phyloP scores from a whole-genome alignment of 2,888 invertebrate species.

The Teleogryllus oceanicus region DNA sequence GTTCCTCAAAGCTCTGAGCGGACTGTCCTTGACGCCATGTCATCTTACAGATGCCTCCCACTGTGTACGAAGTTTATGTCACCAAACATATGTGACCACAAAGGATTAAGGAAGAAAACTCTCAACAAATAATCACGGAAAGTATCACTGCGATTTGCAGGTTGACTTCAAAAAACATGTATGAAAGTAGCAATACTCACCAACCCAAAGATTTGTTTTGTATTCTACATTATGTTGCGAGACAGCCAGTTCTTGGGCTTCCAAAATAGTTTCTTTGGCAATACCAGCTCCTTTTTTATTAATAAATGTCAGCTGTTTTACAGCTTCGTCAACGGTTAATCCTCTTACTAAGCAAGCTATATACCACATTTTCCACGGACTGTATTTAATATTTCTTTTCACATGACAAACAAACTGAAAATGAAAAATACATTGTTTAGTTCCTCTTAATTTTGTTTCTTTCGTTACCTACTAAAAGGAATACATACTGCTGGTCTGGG shows the following conservation, averaged over 20 bases:
- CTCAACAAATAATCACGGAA: too few relatives aligned
- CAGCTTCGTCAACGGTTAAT: slow-evolving; percentile 89
- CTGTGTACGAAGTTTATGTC: too few relatives aligned
- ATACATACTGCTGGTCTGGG: slow-evolving; percentile 77
- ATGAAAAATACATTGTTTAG: slow-evolving; percentile 30
- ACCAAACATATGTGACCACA: too few relatives aligned
- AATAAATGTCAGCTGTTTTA: slow-evolving; percentile 83
- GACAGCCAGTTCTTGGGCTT: slow-evolving; percentile 86
- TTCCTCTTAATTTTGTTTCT: neutral
- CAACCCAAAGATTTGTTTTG: slow-evolving; percentile 91
- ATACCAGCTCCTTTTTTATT: slow-evolving; percentile 71
- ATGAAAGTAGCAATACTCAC: slow-evolving; percentile 53
- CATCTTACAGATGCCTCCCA: too few relatives aligned
- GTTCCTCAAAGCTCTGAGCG: too few relatives aligned
- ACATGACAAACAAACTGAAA: slow-evolving; percentile 85
- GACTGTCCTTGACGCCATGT: too few relatives aligned
- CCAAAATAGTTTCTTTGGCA: slow-evolving; percentile 73
- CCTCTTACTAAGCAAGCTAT: slow-evolving; percentile 83
- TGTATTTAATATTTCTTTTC: slow-evolving; percentile 81
- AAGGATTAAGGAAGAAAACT: too few relatives aligned
- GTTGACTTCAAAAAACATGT: neutral
- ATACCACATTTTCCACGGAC: slow-evolving; percentile 91
- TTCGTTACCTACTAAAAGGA: neutral
- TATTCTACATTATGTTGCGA: slow-evolving; percentile 89
- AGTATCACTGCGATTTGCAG: neutral